phyloP scores from a whole-genome alignment of 2,888 invertebrate genomes.

The Brachypterus glaber region DNA sequence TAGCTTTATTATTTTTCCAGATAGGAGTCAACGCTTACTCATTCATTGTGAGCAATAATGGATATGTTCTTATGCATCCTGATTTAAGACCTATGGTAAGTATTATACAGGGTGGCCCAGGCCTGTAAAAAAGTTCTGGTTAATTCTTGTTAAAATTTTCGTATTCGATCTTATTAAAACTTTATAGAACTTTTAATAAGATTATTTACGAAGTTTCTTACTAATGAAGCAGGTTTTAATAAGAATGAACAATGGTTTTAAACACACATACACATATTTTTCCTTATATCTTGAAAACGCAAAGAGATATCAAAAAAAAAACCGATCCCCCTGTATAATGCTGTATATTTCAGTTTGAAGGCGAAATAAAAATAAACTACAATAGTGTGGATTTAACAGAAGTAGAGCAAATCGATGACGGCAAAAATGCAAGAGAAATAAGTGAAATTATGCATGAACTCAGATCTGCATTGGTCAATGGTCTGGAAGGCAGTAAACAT shows the following conservation, averaged over 20 bases:
- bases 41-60: slow-evolving; percentile 94
- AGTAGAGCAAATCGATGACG: slow-evolving; percentile 75
- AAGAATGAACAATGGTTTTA: background rate
- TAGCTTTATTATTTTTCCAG: slow-evolving; percentile 50
- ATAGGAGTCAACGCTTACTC: slow-evolving; percentile 94
- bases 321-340: background rate
- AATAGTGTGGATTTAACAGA: slow-evolving; percentile 94
- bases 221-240: slow-evolving; percentile 2
- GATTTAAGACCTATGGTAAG: slow-evolving; percentile 81
- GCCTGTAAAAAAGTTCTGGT: slow-evolving; percentile 1
- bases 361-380: slow-evolving; percentile 53
- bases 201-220: too few species aligned
- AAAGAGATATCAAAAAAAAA: background rate
- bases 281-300: too few species aligned
- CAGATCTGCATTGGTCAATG: slow-evolving; percentile 63
- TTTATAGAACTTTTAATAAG: too few species aligned
- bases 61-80: slow-evolving; percentile 90
- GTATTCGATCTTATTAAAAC: too few species aligned
- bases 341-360: slow-evolving; percentile 22
- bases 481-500: slow-evolving; percentile 53
- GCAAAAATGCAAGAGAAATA: slow-evolving; percentile 54
- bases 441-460: slow-evolving; percentile 49
- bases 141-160: slow-evolving; percentile 1
- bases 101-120: slow-evolving; percentile 17
- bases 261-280: background rate